Percentiles rank a stretch among this genome's conserved stretches.
These are phyloP conservation scores for Sebastolobus alascanus DNA, from an alignment of 2,797 vertebrate species.

Conservation along the genomic window DNA sequence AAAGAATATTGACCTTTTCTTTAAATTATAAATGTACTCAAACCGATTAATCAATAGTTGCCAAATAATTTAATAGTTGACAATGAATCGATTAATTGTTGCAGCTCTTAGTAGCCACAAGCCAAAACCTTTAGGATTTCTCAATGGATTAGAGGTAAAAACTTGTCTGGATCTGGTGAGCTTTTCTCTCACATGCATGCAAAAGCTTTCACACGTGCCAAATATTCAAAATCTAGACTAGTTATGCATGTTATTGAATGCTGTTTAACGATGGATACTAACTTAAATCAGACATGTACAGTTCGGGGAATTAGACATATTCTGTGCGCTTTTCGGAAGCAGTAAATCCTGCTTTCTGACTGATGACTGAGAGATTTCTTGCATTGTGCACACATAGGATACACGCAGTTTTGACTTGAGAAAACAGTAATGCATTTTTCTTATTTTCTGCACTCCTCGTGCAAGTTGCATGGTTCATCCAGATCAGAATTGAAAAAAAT, in stretches of 20 bases:
- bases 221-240: not conserved
- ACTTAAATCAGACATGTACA: not conserved
- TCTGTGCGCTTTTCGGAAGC: not conserved
- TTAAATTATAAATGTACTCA: no score
- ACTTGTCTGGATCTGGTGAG: not conserved
- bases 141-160: not conserved
- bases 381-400: not conserved
- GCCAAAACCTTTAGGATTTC: slow-evolving; percentile 1
- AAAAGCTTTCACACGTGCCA: not conserved
- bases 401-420: not conserved
- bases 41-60: no score
- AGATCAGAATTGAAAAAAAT: slow-evolving; percentile 8
- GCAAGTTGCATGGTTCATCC: slow-evolving; percentile 4
- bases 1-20: no score
- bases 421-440: not conserved
- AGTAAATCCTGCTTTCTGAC: not conserved
- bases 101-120: not conserved
- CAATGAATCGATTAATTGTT: no score
- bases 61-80: no score
- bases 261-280: not conserved
- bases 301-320: not conserved
- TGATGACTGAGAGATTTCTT: not conserved
- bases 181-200: not conserved
- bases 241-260: not conserved
- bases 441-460: not conserved